Evolutionary conservation across 2,888 invertebrate species (phyloP), one percentile per base, ranked within the genome.

Genomic region (Biston stratarius): DNA sequence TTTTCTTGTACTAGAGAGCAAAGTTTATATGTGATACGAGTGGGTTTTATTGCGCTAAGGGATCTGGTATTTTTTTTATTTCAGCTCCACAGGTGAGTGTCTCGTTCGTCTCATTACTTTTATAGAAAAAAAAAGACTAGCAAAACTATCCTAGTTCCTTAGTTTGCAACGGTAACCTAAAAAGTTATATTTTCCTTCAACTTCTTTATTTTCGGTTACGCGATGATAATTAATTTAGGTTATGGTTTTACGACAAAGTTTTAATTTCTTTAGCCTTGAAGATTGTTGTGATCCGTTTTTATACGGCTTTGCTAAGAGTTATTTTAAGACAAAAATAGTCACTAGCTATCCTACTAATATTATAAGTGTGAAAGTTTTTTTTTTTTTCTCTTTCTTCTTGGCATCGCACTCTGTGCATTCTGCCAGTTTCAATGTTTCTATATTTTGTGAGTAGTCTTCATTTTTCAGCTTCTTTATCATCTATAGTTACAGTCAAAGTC

Each of bases 211-310:
- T 51, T 34, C n/a, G 10, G 36, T 14, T 45, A 24, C 51, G 10
- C 5, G 36, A 8, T 36, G 1, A 38, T 52, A 52, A 38, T 52
- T 52, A 14, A 38, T 9, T 14, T 14, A 38, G 15, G 14, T 40
- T 53, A 34, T 38, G 8, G 38, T 53, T 6, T 2, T 3, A 7
- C 36, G 38, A 52, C 38, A 14, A 52, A 36, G 36, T 52, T 52
- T 52, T 36, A 52, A 52, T 52, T 52, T 36, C 14, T 40, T 53
- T 40, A 38, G 14, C 53, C 53, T 53, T 53, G 38, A 15, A 53
- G 53, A 2, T 36, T 53, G 15, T 15, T 15, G 14, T 6, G 53
- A 38, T 53, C 11, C 40, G 53, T 40, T 38, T 53, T 14, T 40
- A 11, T 53, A 38, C n/a, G 52, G 38, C 38, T 53, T 53, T 11